Evolutionary conservation across 2,113 vertebrate genomes (phyloP), one percentile per base, ranked within the genome.

Genomic region (Opisthocomus hoazin): DNA sequence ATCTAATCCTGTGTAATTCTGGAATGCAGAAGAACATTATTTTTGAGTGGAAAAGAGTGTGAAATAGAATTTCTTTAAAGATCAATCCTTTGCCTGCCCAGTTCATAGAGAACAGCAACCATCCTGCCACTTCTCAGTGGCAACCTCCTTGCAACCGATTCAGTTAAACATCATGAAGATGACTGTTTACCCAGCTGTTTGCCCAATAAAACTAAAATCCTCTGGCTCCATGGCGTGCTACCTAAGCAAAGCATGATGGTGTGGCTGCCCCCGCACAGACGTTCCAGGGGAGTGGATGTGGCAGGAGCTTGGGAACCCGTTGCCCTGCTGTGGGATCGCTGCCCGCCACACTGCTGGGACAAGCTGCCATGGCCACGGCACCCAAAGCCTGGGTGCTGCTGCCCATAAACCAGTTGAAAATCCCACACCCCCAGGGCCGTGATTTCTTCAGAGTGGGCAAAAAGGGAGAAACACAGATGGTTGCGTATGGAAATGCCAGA

Each of bases 291-390:
- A 27, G 46, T 14, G 34, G 16, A 68, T 17, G 14, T 0, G 0
- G 54, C n/a, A 60, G 74, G 37, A 82, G 57, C 36, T 2, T 39
- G 48, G 34, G 70, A 36, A 54, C 29, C 7, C 23, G 24, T 61
- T 37, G 20, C 5, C 3, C 34, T 32, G 0, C 45, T 39, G n/a
- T 0, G 0, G 36, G 65, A 36, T 65, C 17, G 2, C 32, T 80
- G 77, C 58, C 32, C 23, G 17, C 11, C 0, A 0, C 1, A 0
- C 15, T 37, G 51, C 61, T 36, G 56, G 82, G 65, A 82, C 0
- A 8, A 74, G 54, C 17, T 54, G 61, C 76, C 18, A 1, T 4
- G 4, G 37, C 21, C 57, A 41, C 1, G 0, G 51, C 2, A 1
- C 20, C 51, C 56, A 46, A 77, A 45, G 5, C 34, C 21, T 17